Percentiles rank a stretch among this genome's conserved stretches.
phyloP scores from a whole-genome alignment of 2,113 vertebrate genomes.

The Anarhynchus alexandrinus region DNA sequence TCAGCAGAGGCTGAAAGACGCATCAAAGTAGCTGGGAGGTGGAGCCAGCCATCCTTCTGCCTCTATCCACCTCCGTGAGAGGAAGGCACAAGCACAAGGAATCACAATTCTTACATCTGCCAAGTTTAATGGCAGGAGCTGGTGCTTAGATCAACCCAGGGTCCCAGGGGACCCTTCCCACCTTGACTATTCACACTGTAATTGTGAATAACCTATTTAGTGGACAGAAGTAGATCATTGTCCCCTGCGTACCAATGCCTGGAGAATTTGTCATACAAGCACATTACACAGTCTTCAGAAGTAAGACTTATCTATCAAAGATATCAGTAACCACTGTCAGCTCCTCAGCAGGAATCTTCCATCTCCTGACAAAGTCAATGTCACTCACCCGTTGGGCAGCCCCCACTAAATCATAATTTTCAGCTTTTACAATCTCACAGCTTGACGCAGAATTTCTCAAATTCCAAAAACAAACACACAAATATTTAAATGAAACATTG shows the following conservation, averaged over 20 bases:
- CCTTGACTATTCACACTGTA: neutral
- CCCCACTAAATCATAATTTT: neutral
- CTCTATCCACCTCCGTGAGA: neutral
- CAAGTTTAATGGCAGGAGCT: accelerated
- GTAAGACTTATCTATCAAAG: neutral
- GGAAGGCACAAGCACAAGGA: neutral
- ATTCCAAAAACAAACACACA: neutral
- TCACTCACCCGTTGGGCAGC: neutral
- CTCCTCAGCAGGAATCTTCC: neutral
- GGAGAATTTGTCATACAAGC: neutral
- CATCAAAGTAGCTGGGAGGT: neutral
- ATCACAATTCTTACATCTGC: neutral
- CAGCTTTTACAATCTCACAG: neutral
- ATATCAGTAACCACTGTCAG: neutral
- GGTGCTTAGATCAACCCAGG: neutral
- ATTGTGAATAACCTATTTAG: neutral
- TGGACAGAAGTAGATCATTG: neutral
- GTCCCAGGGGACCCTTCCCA: neutral
- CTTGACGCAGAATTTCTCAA: neutral
- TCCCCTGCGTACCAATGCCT: neutral
- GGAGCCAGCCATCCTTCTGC: neutral
- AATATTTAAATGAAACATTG: neutral
- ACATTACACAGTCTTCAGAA: neutral
- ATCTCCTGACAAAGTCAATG: neutral
- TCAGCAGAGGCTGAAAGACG: neutral